Base-by-base conservation (phyloP, 2,797 vertebrate species). In the Xenops minutus region DNA sequence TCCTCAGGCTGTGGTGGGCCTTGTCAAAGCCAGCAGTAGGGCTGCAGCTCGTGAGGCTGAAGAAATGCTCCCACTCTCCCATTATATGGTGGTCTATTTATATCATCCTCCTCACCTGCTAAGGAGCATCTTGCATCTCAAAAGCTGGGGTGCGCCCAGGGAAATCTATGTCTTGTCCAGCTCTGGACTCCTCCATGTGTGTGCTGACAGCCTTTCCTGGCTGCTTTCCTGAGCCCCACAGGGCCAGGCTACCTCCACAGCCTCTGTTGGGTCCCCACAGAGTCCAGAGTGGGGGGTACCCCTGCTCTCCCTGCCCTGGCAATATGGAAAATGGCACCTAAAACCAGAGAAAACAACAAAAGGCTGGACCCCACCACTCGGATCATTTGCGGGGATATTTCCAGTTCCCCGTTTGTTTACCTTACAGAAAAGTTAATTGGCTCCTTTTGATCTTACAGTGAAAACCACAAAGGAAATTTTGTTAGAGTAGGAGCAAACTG, bases 391-490 rank as follows among this genome's bases (percentile, higher is more conserved):
- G 41, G 91, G 92, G 95, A 88, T 97, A 98, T 97, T 98, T 98
- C 97, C 90, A 94, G 97, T 95, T 97, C 95, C 93, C 92, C 16
- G 12, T 95, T 97, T 98, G 98, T 98, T 98, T 98, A 98, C 96
- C 98, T 98, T 97, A 85, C 77, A 98, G 97, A 96, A 98, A 98
- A 98, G 97, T 97, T 98, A 98, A 98, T 98, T 97, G 98, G 95
- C 95, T 98, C 89, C 97, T 98, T 98, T 98, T 98, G 98, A 98
- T 98, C 98, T 97, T 92, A 54, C 87, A 96, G 96, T 94, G 96
- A 95, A 98, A 98, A 97, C 98, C 98, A 90, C 98, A 98, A 97
- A 98, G 97, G 96, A 97, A 97, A 98, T 98, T 98, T 98, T 98
- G 84, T 94, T 97, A 95, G 96, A 88, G 92, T 72, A 92, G 94